phyloP scores from a whole-genome alignment of 1,140 invertebrate genomes.

The Araneus ventricosus region DNA sequence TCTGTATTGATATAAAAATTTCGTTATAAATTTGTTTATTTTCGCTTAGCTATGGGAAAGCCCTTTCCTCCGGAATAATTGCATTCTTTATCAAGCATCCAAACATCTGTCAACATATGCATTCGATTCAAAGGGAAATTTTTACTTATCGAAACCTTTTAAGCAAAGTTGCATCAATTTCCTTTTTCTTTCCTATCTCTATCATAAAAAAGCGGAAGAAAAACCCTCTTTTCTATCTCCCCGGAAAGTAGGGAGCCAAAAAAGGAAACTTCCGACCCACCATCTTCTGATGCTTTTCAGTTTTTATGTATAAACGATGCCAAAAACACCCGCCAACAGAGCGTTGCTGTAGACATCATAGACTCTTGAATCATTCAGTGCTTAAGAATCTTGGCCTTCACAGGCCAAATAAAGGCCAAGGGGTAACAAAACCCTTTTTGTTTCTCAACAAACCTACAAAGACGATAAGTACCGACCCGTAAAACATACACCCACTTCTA shows the following conservation, averaged over 20 bases:
- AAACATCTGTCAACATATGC: not conserved
- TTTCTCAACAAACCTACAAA: constrained; percentile 29
- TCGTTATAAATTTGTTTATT: too few relatives aligned
- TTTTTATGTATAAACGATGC: constrained; percentile 42
- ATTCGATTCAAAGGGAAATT: not conserved
- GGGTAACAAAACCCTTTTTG: constrained; percentile 41
- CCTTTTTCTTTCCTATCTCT: not conserved
- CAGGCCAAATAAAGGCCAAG: constrained; percentile 37
- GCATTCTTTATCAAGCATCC: not conserved
- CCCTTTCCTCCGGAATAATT: too few relatives aligned
- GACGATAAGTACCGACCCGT: constrained; percentile 48
- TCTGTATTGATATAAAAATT: too few relatives aligned
- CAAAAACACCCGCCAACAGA: constrained; percentile 8
- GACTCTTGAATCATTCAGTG: constrained; percentile 56
- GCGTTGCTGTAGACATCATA: constrained; percentile 20
- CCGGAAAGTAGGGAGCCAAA: constrained; percentile 16
- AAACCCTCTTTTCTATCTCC: constrained; percentile 1
- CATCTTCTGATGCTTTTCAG: not conserved
- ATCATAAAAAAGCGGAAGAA: not conserved
- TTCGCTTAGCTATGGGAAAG: too few relatives aligned
- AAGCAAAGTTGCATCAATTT: constrained; percentile 21
- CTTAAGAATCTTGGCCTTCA: constrained; percentile 58
- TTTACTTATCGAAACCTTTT: constrained; percentile 40
- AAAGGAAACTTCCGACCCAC: constrained; percentile 34
- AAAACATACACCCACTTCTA: constrained; percentile 59